Percentiles rank a stretch among this genome's conserved stretches.
Evolutionary conservation across 2,113 vertebrate species (phyloP).

Genomic region (Progne subis): DNA sequence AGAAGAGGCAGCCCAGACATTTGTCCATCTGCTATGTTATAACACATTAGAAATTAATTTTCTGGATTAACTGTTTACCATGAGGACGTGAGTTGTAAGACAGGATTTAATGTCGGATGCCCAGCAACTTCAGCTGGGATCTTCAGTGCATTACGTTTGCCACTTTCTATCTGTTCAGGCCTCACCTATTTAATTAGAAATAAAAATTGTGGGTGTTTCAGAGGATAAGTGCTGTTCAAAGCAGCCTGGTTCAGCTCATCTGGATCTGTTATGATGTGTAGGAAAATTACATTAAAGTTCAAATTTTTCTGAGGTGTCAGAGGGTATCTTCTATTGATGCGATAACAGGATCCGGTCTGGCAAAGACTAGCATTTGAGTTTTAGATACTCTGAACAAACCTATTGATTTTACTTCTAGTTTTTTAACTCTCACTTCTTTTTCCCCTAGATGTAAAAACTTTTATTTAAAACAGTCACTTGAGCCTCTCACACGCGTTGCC

Average conservation of each 20-base stretch:
- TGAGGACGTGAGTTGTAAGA: background rate
- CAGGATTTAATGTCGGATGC: background rate
- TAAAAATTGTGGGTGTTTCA: background rate
- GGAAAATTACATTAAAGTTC: background rate
- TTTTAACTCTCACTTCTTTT: background rate
- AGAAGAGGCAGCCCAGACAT: background rate
- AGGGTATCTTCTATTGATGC: background rate
- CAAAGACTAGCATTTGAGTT: background rate
- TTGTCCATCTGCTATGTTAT: background rate
- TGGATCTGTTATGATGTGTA: background rate
- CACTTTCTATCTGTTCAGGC: background rate
- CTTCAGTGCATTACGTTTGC: rapidly evolving
- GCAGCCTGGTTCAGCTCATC: background rate
- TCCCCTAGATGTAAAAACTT: background rate
- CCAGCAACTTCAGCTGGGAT: background rate
- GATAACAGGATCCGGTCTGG: background rate
- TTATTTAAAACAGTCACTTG: conserved; percentile 1
- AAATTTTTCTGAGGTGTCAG: background rate
- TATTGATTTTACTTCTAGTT: background rate
- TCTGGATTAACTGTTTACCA: background rate
- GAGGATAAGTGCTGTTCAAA: background rate
- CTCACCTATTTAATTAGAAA: no score
- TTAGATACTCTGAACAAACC: background rate
- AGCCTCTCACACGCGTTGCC: background rate
- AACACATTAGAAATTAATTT: background rate